These are phyloP conservation scores for Malacoraja senta DNA, from an alignment of 2,797 vertebrate species.

Conservation along the genomic window DNA sequence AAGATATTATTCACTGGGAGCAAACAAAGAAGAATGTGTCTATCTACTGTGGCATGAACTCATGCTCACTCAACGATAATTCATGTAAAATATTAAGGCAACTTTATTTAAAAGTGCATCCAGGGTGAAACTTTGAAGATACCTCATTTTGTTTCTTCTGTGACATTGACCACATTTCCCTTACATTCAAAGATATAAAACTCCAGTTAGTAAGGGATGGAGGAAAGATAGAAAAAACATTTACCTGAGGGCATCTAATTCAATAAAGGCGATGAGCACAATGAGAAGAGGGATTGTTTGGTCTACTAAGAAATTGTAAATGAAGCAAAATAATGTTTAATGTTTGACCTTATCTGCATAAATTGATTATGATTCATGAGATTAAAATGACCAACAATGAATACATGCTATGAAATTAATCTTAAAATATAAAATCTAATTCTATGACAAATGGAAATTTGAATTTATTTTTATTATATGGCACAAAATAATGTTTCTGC, in stretches of 20 bases:
- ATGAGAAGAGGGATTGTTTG: not conserved
- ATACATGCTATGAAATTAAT: not conserved
- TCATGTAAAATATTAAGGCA: not conserved
- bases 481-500: not conserved
- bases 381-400: not conserved
- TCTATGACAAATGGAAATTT: not conserved
- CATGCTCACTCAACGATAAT: not conserved
- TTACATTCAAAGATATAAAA: not conserved
- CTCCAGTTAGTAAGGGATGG: not conserved
- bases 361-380: not conserved
- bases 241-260: not conserved
- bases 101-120: not conserved
- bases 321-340: conserved; percentile 1
- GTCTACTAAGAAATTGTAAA: not conserved
- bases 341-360: not conserved
- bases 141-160: not conserved
- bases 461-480: not conserved
- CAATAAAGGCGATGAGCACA: not conserved
- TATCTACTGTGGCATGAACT: not conserved
- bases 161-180: not conserved
- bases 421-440: not conserved
- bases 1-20: not conserved
- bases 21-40: not conserved
- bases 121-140: not conserved
- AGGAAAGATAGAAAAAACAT: not conserved